Evolutionary conservation across 2,797 vertebrate species (phyloP), one percentile per base, ranked within the genome.

Genomic region (Artibeus jamaicensis): DNA sequence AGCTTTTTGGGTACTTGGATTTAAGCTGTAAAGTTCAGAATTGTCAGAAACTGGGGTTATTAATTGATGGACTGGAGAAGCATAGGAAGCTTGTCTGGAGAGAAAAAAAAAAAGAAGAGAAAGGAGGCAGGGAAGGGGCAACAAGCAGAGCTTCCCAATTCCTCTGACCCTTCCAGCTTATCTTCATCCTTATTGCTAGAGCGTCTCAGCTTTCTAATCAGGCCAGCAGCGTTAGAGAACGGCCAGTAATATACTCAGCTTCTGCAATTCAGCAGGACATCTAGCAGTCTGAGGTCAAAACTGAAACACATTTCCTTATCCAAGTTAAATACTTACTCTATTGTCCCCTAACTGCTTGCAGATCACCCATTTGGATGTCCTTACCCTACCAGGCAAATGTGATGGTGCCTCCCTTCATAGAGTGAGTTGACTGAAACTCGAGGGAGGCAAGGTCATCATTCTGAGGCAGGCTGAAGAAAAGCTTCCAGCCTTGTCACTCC

Each of bases 281-380:
- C 67, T 82, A 71, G 82, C 55, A 91, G 77, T 87, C 68, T 88
- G 53, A 90, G 70, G 81, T 93, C 79, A 94, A 83, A 53, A 74
- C 9, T 19, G 87, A 93, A 91, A 81, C 53, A 79, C 76, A 68
- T 62, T 67, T 81, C 37, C 50, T 67, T 73, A 50, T 73, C 87
- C 76, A 76, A 84, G 14, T 71, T 32, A 82, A 85, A 86, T 70
- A 39, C 32, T 48, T 77, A 24, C 50, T 77, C n/a, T 74, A 4
- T 22, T 87, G 59, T 42, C 44, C 50, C 44, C 70, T 94, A 78
- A 73, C 50, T 50, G 26, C 42, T 65, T 44, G 34, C 46, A 70
- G 65, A 77, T 71, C 46, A 70, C 42, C 74, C 10, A 37, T 44
- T 94, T 89, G 29, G 65, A 87, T 48, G 26, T 79, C 32, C 39